phyloP scores from a whole-genome alignment of 1,140 invertebrate genomes.

The Brachionus asplanchnoidis region DNA sequence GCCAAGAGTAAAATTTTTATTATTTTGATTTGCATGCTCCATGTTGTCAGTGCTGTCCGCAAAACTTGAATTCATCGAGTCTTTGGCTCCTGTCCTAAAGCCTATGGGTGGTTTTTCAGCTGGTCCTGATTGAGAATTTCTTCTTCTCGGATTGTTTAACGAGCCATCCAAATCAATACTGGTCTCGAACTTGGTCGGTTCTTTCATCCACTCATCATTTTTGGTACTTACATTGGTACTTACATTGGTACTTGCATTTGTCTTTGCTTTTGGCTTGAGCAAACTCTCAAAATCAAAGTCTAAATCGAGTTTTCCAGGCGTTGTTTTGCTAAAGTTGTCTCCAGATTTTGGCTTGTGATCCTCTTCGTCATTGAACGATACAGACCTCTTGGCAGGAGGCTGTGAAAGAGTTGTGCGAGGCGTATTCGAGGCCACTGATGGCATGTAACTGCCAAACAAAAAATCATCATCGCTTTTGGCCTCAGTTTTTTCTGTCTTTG shows the following conservation, averaged over 20 bases:
- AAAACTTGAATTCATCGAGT: constrained; percentile 42
- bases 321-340: neutral
- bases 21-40: neutral
- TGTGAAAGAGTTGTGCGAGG: neutral
- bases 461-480: constrained; percentile 4
- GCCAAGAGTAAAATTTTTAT: neutral
- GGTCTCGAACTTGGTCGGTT: neutral
- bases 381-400: constrained; percentile 3
- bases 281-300: constrained; percentile 8
- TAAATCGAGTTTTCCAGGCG: neutral
- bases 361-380: constrained; percentile 6
- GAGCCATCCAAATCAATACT: neutral
- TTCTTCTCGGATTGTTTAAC: neutral
- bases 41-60: constrained; percentile 34
- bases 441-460: constrained; percentile 24
- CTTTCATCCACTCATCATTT: constrained; percentile 18
- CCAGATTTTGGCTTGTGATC: neutral
- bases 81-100: neutral
- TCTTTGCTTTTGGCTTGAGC: neutral
- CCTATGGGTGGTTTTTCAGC: neutral
- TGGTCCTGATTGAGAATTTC: neutral
- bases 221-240: neutral
- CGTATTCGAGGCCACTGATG: neutral
- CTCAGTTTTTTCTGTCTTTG: neutral
- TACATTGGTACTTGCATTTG: no score